These are phyloP conservation scores for Corvus moneduloides DNA, from an alignment of 2,113 vertebrate species.

Conservation along the genomic window DNA sequence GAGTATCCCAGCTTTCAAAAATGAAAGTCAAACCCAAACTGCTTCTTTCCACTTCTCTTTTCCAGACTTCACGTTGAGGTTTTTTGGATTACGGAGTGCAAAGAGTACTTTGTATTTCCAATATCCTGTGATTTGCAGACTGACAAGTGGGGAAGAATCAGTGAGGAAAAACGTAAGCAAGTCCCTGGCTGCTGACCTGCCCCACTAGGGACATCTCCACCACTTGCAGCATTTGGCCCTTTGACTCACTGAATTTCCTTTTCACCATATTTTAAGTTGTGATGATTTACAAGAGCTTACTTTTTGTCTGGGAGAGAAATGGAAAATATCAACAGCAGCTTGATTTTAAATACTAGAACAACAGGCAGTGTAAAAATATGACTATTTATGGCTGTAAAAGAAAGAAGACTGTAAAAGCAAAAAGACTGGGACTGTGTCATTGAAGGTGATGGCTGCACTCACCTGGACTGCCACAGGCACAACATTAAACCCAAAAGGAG, in stretches of 20 bases:
- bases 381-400: neutral
- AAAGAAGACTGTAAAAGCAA: neutral
- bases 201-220: neutral
- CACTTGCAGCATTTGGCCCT: neutral
- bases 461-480: neutral
- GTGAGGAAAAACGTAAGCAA: neutral
- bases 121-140: neutral
- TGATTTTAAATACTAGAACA: neutral
- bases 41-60: neutral
- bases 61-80: neutral
- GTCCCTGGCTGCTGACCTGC: neutral
- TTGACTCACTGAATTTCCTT: neutral
- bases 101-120: neutral
- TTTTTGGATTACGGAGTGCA: neutral
- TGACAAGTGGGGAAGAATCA: neutral
- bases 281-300: neutral
- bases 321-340: neutral
- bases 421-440: neutral
- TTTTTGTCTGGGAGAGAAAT: neutral
- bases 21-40: neutral
- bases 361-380: neutral
- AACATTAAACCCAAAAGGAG: neutral
- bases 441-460: neutral
- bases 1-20: neutral
- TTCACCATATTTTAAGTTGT: accelerated